Percentiles rank a stretch among this genome's conserved stretches.
phyloP scores from a whole-genome alignment of 2,888 invertebrate species.

The Lordiphosa andalusiaca region DNA sequence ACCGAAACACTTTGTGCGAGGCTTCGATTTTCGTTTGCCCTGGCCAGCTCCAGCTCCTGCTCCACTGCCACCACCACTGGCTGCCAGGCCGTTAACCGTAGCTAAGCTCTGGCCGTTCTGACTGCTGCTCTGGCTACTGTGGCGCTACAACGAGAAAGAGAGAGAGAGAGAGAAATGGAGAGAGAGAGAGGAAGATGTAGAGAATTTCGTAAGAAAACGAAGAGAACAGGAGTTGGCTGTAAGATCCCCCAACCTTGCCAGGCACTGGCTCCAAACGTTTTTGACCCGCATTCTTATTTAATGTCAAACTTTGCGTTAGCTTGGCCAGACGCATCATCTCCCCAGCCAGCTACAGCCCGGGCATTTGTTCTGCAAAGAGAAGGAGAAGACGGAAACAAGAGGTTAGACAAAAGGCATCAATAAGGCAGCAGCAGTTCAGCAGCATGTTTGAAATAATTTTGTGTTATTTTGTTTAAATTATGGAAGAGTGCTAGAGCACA shows the following conservation, averaged over 20 bases:
- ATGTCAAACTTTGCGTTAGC: constrained; percentile 74
- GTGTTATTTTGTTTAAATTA: too few species aligned
- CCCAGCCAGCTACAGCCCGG: constrained; percentile 8
- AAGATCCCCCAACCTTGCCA: constrained; percentile 42
- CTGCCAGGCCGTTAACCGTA: constrained; percentile 58
- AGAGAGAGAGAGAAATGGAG: not conserved
- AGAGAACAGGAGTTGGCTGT: not conserved
- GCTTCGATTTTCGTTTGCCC: constrained; percentile 76
- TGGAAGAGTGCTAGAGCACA: too few species aligned
- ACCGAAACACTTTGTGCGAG: constrained; percentile 80
- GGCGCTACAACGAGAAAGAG: constrained; percentile 47
- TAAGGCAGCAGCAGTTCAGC: too few species aligned
- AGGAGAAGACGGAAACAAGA: not conserved
- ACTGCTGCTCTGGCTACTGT: constrained; percentile 65
- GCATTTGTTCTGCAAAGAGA: constrained; percentile 26
- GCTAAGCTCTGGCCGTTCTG: constrained; percentile 36
- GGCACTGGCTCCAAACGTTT: constrained; percentile 62
- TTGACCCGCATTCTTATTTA: constrained; percentile 74
- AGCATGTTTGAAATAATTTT: too few species aligned
- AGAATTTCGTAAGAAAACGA: too few species aligned
- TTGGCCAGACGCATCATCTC: constrained; percentile 78
- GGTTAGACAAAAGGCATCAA: not conserved
- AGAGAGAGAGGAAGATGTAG: not conserved
- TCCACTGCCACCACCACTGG: constrained; percentile 46
- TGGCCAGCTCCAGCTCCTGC: constrained; percentile 18